These are phyloP conservation scores for Pogonus chalceus DNA, from an alignment of 1,140 invertebrate species.

Conservation along the genomic window DNA sequence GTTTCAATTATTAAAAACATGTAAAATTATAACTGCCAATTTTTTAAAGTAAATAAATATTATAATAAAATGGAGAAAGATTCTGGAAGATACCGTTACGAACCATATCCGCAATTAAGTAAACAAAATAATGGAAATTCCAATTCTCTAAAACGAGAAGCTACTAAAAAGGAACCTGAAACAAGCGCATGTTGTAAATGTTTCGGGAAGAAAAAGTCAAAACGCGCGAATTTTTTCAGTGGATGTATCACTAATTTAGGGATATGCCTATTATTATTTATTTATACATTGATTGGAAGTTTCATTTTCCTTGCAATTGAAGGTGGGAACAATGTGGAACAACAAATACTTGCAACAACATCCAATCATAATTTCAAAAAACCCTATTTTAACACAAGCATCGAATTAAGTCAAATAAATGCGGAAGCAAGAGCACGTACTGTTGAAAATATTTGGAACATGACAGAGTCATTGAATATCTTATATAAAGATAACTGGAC, in stretches of 20 bases:
- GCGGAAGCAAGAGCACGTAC: conserved; percentile 60
- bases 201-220: conserved; percentile 51
- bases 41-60: neutral
- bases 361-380: conserved; percentile 19
- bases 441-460: conserved; percentile 88
- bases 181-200: conserved; percentile 50
- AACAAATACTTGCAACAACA: conserved; percentile 29
- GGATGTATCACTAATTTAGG: conserved; percentile 78
- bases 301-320: conserved; percentile 89
- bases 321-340: conserved; percentile 54
- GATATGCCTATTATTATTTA: conserved; percentile 75
- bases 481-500: conserved; percentile 94
- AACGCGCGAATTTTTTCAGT: conserved; percentile 53
- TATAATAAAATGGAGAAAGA: conserved; percentile 26
- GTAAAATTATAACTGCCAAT: neutral
- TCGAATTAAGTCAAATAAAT: conserved; percentile 33
- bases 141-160: conserved; percentile 36
- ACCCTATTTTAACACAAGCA: conserved; percentile 21
- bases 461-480: conserved; percentile 87
- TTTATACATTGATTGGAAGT: conserved; percentile 83
- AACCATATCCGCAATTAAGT: conserved; percentile 27
- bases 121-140: conserved; percentile 38
- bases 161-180: conserved; percentile 23
- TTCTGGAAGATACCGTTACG: conserved; percentile 29
- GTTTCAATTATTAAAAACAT: no score